Evolutionary conservation across 2,888 invertebrate genomes (phyloP), one percentile per base, ranked within the genome.

Genomic region (Sminthurinus aureus): DNA sequence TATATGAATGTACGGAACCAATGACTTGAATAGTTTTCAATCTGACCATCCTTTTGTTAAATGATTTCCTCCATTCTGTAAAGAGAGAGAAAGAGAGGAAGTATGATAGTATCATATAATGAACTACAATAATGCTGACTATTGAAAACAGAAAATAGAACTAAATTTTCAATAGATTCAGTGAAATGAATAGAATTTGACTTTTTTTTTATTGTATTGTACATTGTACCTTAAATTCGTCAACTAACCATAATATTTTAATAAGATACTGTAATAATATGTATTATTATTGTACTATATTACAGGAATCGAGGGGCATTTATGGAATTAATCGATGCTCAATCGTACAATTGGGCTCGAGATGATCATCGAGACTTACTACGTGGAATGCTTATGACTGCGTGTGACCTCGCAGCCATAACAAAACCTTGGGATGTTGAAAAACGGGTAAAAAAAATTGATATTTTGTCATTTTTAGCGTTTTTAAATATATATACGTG

Each of bases 371-470:
- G 96, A 81, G 95, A 96, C 81, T 91, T 97, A 84, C 91, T 96
- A 80, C 93, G 97, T 51, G 96, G 96, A 15, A 97, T 97, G 97
- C 92, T 96, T 90, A 97, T 98, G 97, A 98, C 97, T 50, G 96
- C 96, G 67, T 97, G 97, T 91, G 97, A 98, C 92, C 92, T 98
- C 88, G 96, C 97, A 82, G 97, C 97, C 87, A 97, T 97, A 89
- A 96, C 96, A 80, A 98, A 97, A 90, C 97, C 97, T 0, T 97
- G 97, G 97, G 95, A 95, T 9, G 94, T 96, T 81, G 97, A 97
- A 91, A 94, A 95, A 89, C 93, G 96, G 85, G 96, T 90, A 85
- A 85, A 88, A 85, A 88, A 38, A 38, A 38, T 24, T 71, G 22
- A 22, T 3, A 69, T n/a, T 69, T 22, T 20, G 2, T 64, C 1